Conservation (phyloP, 2,797 vertebrate genomes). For the Poeciliopsis turneri region DNA sequence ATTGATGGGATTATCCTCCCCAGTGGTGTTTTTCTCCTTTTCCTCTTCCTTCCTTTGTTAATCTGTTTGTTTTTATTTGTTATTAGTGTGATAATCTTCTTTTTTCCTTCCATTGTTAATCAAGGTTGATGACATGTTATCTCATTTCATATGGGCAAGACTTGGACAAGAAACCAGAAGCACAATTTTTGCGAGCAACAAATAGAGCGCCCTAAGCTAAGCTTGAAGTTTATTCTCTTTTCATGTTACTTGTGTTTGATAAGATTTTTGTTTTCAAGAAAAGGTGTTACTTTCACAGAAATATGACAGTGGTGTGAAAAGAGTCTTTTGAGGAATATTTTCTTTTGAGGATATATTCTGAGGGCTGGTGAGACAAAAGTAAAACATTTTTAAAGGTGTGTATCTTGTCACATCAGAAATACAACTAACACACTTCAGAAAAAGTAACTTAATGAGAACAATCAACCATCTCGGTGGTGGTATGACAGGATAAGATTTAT, state of each 20-base stretch:
- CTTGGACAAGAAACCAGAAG: neutral
- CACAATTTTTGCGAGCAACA: neutral
- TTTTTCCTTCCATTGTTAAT: neutral
- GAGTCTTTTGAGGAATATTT: neutral
- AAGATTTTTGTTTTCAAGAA: neutral
- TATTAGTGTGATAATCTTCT: constrained; percentile 2
- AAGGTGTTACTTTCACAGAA: neutral
- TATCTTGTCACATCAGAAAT: neutral
- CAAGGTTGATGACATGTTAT: neutral
- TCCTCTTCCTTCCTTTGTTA: constrained; percentile 1
- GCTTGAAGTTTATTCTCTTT: neutral
- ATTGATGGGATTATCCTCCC: neutral
- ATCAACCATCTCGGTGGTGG: neutral
- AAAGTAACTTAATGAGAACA: neutral
- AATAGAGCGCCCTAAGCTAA: neutral
- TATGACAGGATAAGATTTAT: neutral
- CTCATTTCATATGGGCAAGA: neutral
- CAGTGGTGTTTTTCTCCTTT: neutral
- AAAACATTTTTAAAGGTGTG: neutral
- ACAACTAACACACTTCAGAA: neutral
- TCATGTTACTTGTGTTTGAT: neutral
- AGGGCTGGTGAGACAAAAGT: neutral
- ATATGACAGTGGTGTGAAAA: neutral
- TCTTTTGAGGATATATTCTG: neutral
- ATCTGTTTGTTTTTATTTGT: neutral